Evolutionary conservation across 2,888 invertebrate species (phyloP).

Genomic region (Tubiluchus corallicola): DNA sequence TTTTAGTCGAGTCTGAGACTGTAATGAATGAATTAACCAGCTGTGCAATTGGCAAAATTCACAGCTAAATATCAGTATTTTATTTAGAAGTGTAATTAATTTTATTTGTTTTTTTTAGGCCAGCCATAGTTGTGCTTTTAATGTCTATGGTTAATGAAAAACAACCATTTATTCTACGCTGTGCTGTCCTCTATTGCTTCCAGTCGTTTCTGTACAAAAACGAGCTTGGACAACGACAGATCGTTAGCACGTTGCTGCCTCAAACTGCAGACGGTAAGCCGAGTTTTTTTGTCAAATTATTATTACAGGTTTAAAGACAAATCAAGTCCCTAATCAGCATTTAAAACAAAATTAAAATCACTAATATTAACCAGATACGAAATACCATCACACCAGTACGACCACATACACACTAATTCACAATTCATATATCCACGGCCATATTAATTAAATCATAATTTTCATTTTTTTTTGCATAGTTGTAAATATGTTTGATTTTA

Average conservation of each 20-base stretch:
- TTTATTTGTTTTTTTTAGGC: conserved; percentile 34
- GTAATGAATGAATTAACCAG: too few relatives aligned
- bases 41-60: background rate
- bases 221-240: conserved; percentile 61
- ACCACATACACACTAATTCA: too few relatives aligned
- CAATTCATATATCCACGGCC: conserved; percentile 6
- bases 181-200: conserved; percentile 91
- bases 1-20: too few relatives aligned
- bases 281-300: background rate
- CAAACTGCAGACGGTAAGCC: conserved; percentile 50
- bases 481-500: too few relatives aligned
- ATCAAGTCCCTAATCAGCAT: too few relatives aligned
- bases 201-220: conserved; percentile 88
- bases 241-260: conserved; percentile 80
- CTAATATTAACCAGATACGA: too few relatives aligned
- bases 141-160: conserved; percentile 99
- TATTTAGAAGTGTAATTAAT: background rate
- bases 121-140: conserved; percentile 76
- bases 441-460: too few relatives aligned
- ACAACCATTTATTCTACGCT: conserved; percentile 70
- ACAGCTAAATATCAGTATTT: background rate
- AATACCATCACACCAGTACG: too few relatives aligned
- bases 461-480: too few relatives aligned
- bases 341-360: too few relatives aligned
- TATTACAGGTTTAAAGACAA: too few relatives aligned